Evolutionary conservation across 2,888 invertebrate species (phyloP), one percentile per base, ranked within the genome.

Genomic region (Abscondita cerata): DNA sequence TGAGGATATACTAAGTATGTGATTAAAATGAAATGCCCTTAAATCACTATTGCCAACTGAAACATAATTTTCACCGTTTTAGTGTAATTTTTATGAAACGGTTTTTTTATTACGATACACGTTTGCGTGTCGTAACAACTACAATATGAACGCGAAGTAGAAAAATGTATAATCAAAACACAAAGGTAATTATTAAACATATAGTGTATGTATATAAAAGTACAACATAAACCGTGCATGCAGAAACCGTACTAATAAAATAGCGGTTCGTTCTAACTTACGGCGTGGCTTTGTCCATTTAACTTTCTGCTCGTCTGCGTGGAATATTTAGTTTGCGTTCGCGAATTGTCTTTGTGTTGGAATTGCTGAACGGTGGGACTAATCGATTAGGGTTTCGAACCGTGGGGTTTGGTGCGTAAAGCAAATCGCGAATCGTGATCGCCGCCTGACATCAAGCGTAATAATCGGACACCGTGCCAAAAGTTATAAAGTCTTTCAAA

Each of bases 271-370:
- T 60, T 44, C 53, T 59, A 72, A 69, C 72, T 72, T 74, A 73
- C 70, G 70, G 70, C 69, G 58, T 65, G 67, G 65, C 69, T 71
- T 69, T 69, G 70, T 71, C 72, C 73, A 70, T 76, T 76, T 73
- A 69, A 73, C 70, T 75, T 76, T 67, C 64, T 72, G 75, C 75
- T 75, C 69, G 72, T 67, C 70, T 68, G 73, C 73, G 73, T 68
- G 73, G 71, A 75, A 75, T 75, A 75, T 75, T 75, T 67, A 73
- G 74, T 74, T 75, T 72, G 70, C 70, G 70, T 68, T 67, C 66
- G 67, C 64, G 68, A 69, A 73, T 74, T 70, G 73, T 72, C 72
- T 73, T 72, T 70, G 71, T 71, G 71, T 71, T 70, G 66, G 70
- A 72, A 68, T 69, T 63, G 63, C 52, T 57, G 64, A 56, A 59